phyloP scores from a whole-genome alignment of 2,888 invertebrate genomes.

The Amblyteles armatorius region DNA sequence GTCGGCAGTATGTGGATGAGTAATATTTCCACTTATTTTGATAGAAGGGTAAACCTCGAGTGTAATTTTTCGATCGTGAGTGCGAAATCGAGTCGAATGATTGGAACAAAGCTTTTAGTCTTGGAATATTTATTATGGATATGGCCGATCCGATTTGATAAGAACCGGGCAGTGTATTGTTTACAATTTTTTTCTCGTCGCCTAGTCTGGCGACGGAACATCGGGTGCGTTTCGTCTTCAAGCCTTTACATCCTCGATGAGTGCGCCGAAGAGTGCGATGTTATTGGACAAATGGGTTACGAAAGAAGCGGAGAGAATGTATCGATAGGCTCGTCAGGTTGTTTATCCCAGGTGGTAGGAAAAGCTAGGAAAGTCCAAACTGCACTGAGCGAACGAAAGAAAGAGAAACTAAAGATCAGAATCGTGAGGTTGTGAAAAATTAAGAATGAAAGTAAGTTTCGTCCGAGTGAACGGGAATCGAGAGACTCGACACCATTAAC shows the following conservation, averaged over 20 bases:
- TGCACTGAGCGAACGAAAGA: background rate
- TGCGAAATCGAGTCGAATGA: background rate
- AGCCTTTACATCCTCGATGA: background rate
- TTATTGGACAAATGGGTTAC: background rate
- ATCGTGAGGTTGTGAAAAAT: background rate
- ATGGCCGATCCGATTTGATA: background rate
- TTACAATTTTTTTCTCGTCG: background rate
- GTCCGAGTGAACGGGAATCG: background rate
- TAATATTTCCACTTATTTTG: background rate
- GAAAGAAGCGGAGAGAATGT: background rate
- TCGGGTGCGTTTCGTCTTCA: background rate
- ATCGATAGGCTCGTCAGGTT: slow-evolving; percentile 2
- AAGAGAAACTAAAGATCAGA: background rate
- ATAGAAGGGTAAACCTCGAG: background rate
- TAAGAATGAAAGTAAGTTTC: background rate
- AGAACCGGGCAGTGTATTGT: background rate
- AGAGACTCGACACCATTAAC: background rate
- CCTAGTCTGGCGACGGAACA: background rate
- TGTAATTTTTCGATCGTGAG: background rate
- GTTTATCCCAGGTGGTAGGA: background rate
- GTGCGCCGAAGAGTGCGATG: background rate
- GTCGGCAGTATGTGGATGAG: background rate
- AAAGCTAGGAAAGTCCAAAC: background rate
- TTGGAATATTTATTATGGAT: background rate
- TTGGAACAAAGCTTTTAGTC: background rate